A percentile compares a stretch with the other conserved stretches of the same genome.
Conservation (phyloP, 2,113 vertebrate genomes). For the Diadophis punctatus region DNA sequence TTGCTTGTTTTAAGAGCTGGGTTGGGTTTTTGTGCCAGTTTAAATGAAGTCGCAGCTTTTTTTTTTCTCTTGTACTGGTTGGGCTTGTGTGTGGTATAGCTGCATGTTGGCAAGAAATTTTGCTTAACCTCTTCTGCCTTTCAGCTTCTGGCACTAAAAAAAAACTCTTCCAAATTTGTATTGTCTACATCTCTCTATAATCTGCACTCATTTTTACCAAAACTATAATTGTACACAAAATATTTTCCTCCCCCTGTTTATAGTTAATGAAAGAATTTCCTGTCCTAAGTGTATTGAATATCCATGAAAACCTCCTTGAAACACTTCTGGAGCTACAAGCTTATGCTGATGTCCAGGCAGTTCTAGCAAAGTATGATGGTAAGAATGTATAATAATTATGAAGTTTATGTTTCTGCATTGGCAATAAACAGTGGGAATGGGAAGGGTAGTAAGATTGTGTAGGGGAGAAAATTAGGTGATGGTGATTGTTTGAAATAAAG, state of each 20-base stretch:
- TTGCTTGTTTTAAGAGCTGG: neutral
- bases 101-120: neutral
- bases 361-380: constrained; percentile 98
- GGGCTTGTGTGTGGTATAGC: neutral
- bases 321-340: constrained; percentile 95
- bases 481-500: neutral
- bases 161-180: neutral
- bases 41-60: neutral
- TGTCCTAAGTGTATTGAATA: constrained; percentile 96
- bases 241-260: constrained; percentile 19
- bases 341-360: constrained; percentile 97
- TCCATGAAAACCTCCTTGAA: constrained; percentile 97
- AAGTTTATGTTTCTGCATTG: neutral
- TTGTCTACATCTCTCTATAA: neutral
- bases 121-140: neutral
- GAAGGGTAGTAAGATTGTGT: neutral
- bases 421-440: neutral
- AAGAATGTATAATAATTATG: constrained; percentile 19
- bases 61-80: neutral
- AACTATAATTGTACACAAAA: neutral
- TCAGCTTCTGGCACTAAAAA: neutral
- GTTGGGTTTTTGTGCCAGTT: neutral
- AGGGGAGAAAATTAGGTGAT: neutral
- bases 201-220: neutral
- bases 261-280: constrained; percentile 99